Evolutionary conservation across 2,113 vertebrate genomes (phyloP).

Genomic region (Oplegnathus fasciatus): DNA sequence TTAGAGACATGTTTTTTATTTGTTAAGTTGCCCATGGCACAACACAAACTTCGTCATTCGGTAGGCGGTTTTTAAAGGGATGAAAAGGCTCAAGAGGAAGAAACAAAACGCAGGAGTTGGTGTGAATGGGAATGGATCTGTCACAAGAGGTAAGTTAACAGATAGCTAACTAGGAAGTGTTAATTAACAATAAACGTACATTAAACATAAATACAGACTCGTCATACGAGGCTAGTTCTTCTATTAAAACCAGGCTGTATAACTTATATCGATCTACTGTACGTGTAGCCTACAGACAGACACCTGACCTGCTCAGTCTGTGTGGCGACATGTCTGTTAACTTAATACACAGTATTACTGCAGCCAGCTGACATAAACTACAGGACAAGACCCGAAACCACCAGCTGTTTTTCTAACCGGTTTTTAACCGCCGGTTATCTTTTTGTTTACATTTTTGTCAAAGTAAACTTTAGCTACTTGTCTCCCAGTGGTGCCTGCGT

Average conservation of each 20-base stretch:
- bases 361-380: slow-evolving; percentile 16
- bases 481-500: slow-evolving; percentile 56
- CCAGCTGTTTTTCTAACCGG: neutral
- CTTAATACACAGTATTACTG: neutral
- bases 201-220: neutral
- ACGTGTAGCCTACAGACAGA: neutral
- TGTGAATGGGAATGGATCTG: slow-evolving; percentile 61
- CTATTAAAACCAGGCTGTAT: neutral
- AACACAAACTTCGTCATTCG: neutral
- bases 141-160: slow-evolving; percentile 68
- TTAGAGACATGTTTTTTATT: neutral
- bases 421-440: neutral
- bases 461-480: neutral
- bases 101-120: slow-evolving; percentile 65
- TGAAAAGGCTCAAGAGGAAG: slow-evolving; percentile 80
- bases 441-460: neutral
- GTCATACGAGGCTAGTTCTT: neutral
- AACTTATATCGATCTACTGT: too few relatives aligned
- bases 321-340: neutral
- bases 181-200: neutral
- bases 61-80: slow-evolving; percentile 49
- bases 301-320: neutral
- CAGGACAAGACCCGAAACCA: neutral
- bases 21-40: neutral
- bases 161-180: neutral